These are phyloP conservation scores for Apamea epomidion DNA, from an alignment of 2,888 invertebrate species.

Conservation along the genomic window DNA sequence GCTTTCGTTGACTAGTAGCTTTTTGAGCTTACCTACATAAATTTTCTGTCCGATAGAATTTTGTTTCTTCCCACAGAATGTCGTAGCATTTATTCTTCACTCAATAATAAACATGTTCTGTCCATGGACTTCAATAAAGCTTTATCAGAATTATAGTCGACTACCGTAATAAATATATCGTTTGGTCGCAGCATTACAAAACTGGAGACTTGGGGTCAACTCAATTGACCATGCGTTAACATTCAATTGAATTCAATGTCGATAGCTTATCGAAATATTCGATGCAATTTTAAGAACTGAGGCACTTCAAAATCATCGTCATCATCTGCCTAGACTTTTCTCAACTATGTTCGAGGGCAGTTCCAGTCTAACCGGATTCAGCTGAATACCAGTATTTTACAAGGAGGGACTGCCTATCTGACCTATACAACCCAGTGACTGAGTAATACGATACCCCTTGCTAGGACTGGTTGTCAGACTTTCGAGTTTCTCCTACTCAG, in stretches of 20 bases:
- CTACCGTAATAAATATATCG: background rate
- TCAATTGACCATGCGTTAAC: conserved; percentile 23
- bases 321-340: background rate
- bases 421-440: background rate
- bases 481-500: background rate
- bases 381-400: background rate
- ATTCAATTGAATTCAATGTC: conserved; percentile 37
- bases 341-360: background rate
- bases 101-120: background rate
- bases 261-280: background rate
- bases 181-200: conserved; percentile 1
- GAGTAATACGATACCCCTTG: background rate
- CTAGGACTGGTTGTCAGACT: background rate
- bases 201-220: conserved; percentile 17
- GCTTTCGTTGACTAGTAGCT: too few relatives aligned
- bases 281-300: background rate
- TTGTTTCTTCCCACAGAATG: background rate
- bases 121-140: conserved; percentile 7
- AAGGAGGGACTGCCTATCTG: background rate
- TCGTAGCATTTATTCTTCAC: background rate
- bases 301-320: background rate
- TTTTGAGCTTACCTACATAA: background rate
- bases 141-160: background rate
- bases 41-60: background rate
- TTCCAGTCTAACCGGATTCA: background rate